Evolutionary conservation across 2,113 vertebrate species (phyloP), one percentile per base, ranked within the genome.

Genomic region (Bombycilla garrulus): DNA sequence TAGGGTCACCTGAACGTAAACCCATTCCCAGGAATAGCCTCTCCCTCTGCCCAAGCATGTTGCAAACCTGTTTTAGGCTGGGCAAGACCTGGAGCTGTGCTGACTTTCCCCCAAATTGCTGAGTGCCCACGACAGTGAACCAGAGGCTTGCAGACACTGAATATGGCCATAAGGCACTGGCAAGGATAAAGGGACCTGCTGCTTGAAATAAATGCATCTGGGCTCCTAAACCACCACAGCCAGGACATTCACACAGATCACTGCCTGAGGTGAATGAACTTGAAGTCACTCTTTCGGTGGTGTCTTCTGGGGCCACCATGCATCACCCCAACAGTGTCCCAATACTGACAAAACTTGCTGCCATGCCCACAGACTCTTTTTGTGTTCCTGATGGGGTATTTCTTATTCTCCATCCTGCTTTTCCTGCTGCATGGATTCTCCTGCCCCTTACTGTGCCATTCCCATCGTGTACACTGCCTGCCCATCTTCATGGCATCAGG

Each of bases 201-300:
- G 36, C 28, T 69, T 33, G 50, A 86, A 73, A 80, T 33, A 69
- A 72, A 44, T 35, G 23, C 11, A 36, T 77, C 78, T 72, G 50
- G 19, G 21, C 5, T 90, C 65, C 77, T 81, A 57, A 48, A 73
- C 28, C 38, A 65, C 35, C 54, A 16, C 17, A n/a, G 31, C n/a
- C 10, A 45, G 15, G 7, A 58, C 0, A 0, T 47, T 38, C 45
- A 25, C 0, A 1, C 31, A 50, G 18, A 4, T 35, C 57, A 45
- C 1, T 21, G 9, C 16, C 15, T 66, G 47, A 42, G 42, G 15
- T 1, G 11, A 78, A 76, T 0, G 0, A 53, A 29, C 51, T 38
- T 5, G 4, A 50, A 67, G 44, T 57, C 33, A 44, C 0, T 3
- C 26, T 50, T 62, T 29, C 33, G 72, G 10, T 25, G 35, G 29